Base-by-base conservation (phyloP, 2,888 invertebrate species). In the Gibbula magus region DNA sequence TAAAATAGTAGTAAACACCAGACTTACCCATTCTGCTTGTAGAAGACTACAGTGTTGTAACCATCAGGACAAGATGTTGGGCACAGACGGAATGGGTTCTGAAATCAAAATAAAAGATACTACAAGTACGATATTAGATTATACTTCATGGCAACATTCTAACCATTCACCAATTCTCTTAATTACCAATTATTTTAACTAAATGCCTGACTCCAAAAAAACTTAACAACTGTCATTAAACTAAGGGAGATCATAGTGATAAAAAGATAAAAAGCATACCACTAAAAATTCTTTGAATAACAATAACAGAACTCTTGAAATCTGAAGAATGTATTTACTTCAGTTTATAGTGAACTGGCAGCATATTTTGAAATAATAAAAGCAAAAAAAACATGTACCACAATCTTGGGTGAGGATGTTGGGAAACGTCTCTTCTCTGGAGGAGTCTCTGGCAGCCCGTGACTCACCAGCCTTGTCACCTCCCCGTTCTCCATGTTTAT, bases 401-500 rank as follows among this genome's bases (percentile, higher is more conserved):
- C 83, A 66, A 80, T 79, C 75, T 87, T 84, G 2, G 83, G 77
- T 56, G 80, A 61, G 13, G 86, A 82, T 25, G 88, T 81, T 75
- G 87, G 85, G 80, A 89, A 92, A 54, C 85, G 82, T 53, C 88
- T 81, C 79, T 88, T 87, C 45, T 90, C 90, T 0, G 87, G 83
- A 0, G 88, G 87, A 8, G 88, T 87, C 78, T 91, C 91, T 13
- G 91, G 88, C 39, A 92, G 77, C 2, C 86, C 84, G 4, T 83
- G 77, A 22, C 86, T 84, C 18, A 89, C 83, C 16, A 92, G 77
- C 10, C 92, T 83, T 2, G 84, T 84, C 1, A 92, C 83, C 77
- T 91, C 88, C 0, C 92, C 92, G 10, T 84, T 90, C 82, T 90
- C 91, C 53, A 86, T 88, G 83, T 92, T 91, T 16, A 92, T 84